Evolutionary conservation across 2,888 invertebrate genomes (phyloP), one percentile per base, ranked within the genome.

Genomic region (Parnassius smintheus): DNA sequence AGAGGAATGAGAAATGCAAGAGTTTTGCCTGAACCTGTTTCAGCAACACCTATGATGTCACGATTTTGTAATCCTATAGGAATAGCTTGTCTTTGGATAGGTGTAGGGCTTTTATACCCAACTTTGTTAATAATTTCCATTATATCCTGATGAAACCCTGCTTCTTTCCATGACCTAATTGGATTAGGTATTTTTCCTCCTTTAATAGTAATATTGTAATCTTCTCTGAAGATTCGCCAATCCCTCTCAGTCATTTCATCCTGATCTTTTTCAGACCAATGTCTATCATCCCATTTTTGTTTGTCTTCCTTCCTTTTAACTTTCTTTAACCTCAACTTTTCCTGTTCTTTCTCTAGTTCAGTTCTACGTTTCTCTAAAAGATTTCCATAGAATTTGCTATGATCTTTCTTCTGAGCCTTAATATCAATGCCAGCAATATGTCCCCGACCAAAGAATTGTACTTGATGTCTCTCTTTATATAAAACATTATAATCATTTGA

Each of bases 151-250:
- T 97, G 97, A 72, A 99, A 95, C 13, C 95, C 95, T 3, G 97
- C 97, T 90, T 99, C 99, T 68, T 95, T 96, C 99, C 99, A 99
- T 66, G 93, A 95, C 46, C 99, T 93, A 64, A 99, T 95, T 0
- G 99, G 99, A 88, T 98, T 98, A 0, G 99, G 99, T 73, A 99
- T 98, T 79, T 94, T 96, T 0, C 99, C 99, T 69, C 98, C 98
- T 88, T 99, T 99, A 66, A 99, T 97, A 2, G 98, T 97, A 60
- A 99, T 99, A 81, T 98, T 99, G 84, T 98, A 99, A 89, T 99
- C 99, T 87, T 99, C 99, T 69, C 99, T 94, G 84, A 99, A 99
- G 76, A 99, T 99, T 85, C 99, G 95, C 99, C 99, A 99, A 92
- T 99, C 99, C 75, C 99, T 93, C 83, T 99, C 99, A 0, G 97